phyloP scores from a whole-genome alignment of 1,140 invertebrate genomes.

The Monomorium pharaonis region DNA sequence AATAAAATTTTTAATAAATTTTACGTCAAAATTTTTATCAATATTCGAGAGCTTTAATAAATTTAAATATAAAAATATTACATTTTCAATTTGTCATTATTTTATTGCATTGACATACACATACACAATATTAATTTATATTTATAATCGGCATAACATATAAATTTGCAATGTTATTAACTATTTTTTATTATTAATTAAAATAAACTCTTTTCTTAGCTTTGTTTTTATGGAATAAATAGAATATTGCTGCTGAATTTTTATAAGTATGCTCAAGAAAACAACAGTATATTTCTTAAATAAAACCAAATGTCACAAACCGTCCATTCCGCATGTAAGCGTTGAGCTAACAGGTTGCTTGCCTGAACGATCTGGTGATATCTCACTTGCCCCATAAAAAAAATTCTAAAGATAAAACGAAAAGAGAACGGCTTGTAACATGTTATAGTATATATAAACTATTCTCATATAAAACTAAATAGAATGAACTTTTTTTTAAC shows the following conservation, averaged over 20 bases:
- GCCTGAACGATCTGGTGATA: not conserved
- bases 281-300: not conserved
- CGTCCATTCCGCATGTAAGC: not conserved
- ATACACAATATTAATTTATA: not conserved
- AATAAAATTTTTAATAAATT: constrained; percentile 18
- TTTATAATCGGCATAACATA: not conserved
- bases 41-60: not conserved
- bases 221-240: not conserved
- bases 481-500: not conserved
- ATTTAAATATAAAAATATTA: not conserved
- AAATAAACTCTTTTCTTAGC: not conserved
- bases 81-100: not conserved
- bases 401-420: not conserved
- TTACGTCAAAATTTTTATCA: not conserved
- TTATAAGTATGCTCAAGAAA: not conserved
- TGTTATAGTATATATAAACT: not conserved
- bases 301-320: not conserved
- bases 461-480: not conserved
- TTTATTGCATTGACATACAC: not conserved
- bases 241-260: not conserved
- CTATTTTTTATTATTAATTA: not conserved
- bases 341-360: not conserved
- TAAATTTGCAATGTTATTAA: not conserved
- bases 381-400: not conserved
- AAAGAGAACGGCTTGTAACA: not conserved